A percentile compares a stretch with the other conserved stretches of the same genome.
These are phyloP conservation scores for Euschistus heros DNA, from an alignment of 1,140 invertebrate species.

Conservation along the genomic window DNA sequence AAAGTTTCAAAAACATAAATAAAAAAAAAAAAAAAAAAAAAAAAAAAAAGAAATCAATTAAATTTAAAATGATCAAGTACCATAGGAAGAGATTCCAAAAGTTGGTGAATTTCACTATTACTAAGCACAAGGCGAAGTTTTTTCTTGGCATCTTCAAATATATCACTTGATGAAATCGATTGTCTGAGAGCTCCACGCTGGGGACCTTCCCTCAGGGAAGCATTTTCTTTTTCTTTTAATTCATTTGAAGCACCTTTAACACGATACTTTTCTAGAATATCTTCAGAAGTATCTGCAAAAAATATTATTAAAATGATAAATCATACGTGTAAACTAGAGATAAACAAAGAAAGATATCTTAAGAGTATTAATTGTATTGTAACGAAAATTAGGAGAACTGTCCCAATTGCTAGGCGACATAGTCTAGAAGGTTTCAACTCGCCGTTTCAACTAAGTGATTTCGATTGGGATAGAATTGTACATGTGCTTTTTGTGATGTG, in stretches of 20 bases:
- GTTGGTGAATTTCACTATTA: constrained; percentile 55
- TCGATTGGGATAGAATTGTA: no score
- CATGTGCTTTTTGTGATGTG: no score
- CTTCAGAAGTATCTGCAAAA: constrained; percentile 65
- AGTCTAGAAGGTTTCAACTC: no score
- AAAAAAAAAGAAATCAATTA: no score
- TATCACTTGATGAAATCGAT: constrained; percentile 38
- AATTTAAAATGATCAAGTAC: constrained; percentile 5
- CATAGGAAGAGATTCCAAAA: constrained; percentile 19
- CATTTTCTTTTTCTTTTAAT: constrained; percentile 4
- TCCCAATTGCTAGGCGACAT: no score
- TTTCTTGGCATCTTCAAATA: constrained; percentile 77
- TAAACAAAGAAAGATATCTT: no score
- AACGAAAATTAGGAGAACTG: no score
- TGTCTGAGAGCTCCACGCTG: neutral
- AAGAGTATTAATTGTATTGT: no score
- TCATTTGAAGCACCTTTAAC: constrained; percentile 44
- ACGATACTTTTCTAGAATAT: constrained; percentile 90
- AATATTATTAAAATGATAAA: constrained; percentile 18
- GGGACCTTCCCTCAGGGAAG: neutral
- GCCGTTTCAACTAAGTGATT: no score
- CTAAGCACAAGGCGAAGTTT: constrained; percentile 86
- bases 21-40: no score
- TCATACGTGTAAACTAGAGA: no score
- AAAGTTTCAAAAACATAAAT: no score